Evolutionary conservation across 2,113 vertebrate genomes (phyloP), one percentile per base, ranked within the genome.

Genomic region (Coryphaenoides rupestris): DNA sequence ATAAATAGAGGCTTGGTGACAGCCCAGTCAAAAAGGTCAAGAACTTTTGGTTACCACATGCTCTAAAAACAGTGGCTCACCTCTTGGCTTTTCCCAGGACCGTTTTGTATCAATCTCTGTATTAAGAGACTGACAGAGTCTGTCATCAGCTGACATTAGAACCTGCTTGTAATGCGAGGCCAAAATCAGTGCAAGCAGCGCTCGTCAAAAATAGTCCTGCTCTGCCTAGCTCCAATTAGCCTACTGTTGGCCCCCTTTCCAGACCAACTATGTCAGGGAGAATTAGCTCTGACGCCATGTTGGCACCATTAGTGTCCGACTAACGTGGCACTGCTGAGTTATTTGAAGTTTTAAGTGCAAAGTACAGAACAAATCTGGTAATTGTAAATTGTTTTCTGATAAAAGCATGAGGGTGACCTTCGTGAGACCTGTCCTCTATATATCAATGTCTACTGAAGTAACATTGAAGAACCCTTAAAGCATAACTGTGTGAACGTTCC

Each of bases 131-230:
- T 50, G 69, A 80, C 70, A 50, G 28, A 2, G 56, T 62, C 75
- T 78, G 66, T 79, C 64, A 81, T 75, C 67, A 68, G 64, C 64
- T 52, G 63, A 68, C 72, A 76, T 74, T 50, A 79, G 79, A 80
- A 78, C 66, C 62, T 6, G 75, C 54, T 60, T 45, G 19, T 53
- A 73, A 86, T 73, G 62, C 74, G 49, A 75, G 57, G 79, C 73
- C 73, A 84, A 55, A 75, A 62, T 62, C 59, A 67, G 68, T 52
- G 22, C 52, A 49, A 4, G 73, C 64, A 72, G 78, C 66, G 74
- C 69, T 5, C 14, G 57, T 76, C 80, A 63, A 66, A 88, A 89
- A 87, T 88, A 88, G 80, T 72, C 59, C 15, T 24, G 71, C 65
- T 46, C 54, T 50, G 40, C 24, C 45, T 47, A 12, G 79, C 82